Evolutionary conservation across 2,113 vertebrate genomes (phyloP), one percentile per base, ranked within the genome.

Genomic region (Sinocyclocheilus maitianheensis): DNA sequence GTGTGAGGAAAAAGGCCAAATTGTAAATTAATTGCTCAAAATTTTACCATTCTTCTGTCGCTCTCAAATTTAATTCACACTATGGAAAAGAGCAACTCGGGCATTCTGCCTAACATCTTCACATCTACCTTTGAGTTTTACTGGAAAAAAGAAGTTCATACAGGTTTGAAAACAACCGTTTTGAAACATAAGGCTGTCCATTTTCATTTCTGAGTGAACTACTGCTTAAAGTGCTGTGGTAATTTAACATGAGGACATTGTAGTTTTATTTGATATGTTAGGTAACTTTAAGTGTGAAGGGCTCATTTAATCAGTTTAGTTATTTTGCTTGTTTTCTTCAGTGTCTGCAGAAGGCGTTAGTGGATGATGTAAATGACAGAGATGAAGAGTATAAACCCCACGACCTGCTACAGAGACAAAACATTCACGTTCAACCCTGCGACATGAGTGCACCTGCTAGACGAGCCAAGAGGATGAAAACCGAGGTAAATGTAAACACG

Each of bases 311-410:
- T 24, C 0, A 11, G 5, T 20, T n/a, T 11, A 53, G 65, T 71
- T 71, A 9, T 53, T 69, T 48, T 62, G 1, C 2, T 65, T 77
- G 80, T 84, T 10, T 92, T 90, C 88, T 88, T 48, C 65, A 97
- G 97, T 96, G 95, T 90, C 91, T 97, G 88, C 96, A 97, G 94
- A 99, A 97, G 89, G 94, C 95, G 7, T 91, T 93, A 37, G 92
- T 95, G 81, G 90, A 87, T 24, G 93, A 90, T 51, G 30, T 55
- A 55, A 95, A 96, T 90, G 93, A 90, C 0, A 93, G 94, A 88
- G 97, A 97, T 89, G 96, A 95, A 93, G 97, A 97, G n/a, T 95
- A 94, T 75, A 97, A 96, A 60, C 95, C 95, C 80, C 96, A 96
- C 1, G 97, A 96, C 58, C 96, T 95, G 88, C 93, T 93, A 0